Evolutionary conservation across 2,888 invertebrate genomes (phyloP), one percentile per base, ranked within the genome.

Genomic region (Philaethria dido): DNA sequence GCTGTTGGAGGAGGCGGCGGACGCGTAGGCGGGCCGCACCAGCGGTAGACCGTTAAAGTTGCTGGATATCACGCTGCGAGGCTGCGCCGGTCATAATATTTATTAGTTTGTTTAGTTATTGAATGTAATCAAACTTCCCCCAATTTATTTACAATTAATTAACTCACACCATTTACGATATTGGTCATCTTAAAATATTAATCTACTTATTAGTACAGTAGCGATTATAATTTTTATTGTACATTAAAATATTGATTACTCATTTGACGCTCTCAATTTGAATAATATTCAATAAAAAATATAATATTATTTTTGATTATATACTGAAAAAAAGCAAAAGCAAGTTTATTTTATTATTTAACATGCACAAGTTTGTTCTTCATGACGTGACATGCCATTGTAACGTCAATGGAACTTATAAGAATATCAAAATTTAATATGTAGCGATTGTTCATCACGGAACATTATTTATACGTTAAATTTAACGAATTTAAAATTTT

Each of bases 21-120:
- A 77, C 73, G 83, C 87, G 81, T 86, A 85, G 80, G 78, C 80
- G 69, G 87, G 84, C 36, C 88, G 85, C 75, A 86, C 77, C 75
- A 88, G 83, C 61, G 87, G 87, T 77, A 88, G 83, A 42, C 88
- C 91, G 78, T 87, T 87, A 81, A 85, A 84, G 72, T 79, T 82
- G 84, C 85, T 86, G 70, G 87, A 78, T 66, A 84, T 78, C 75
- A 84, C 86, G 77, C 85, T 84, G 79, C 88, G 89, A 64, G 88
- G 83, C 89, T 89, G 85, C 74, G 70, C 69, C 70, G 66, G 75
- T 68, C 67, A 75, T 71, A 67, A 71, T 68, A 76, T 66, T n/a
- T n/a, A n/a, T n/a, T n/a, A n/a, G n/a, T n/a, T n/a, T n/a, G 73
- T 16, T 29, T 59, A 69, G 62, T 72, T 71, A 54, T 61, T 52